These are phyloP conservation scores for Drosophila pseudotalamancana DNA, from an alignment of 2,888 invertebrate genomes.

Conservation along the genomic window DNA sequence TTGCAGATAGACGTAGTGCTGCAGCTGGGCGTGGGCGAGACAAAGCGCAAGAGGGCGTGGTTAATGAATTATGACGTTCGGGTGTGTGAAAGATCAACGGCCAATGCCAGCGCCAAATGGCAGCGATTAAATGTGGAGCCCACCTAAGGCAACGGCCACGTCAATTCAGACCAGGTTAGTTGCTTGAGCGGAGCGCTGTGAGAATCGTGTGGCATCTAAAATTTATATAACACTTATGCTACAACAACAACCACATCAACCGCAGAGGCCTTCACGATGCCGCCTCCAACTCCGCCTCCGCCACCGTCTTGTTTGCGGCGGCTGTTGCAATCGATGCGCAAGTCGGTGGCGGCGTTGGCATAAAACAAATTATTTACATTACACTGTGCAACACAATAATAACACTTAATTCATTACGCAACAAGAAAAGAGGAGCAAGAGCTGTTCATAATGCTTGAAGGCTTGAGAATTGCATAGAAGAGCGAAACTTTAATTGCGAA, in stretches of 20 bases:
- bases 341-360: slow-evolving; percentile 39
- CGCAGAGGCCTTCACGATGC: not conserved
- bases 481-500: not conserved
- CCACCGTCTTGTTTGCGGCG: slow-evolving; percentile 15
- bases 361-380: slow-evolving; percentile 39
- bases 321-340: slow-evolving; percentile 67
- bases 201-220: slow-evolving; percentile 74
- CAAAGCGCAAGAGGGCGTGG: slow-evolving; percentile 41
- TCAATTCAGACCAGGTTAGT: slow-evolving; percentile 21
- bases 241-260: slow-evolving; percentile 20
- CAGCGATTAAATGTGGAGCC: slow-evolving; percentile 61
- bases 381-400: slow-evolving; percentile 47
- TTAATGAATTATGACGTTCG: slow-evolving; percentile 35
- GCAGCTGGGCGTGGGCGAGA: slow-evolving; percentile 68
- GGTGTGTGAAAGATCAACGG: slow-evolving; percentile 63
- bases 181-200: slow-evolving; percentile 48
- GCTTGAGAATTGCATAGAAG: not conserved
- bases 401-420: not conserved
- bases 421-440: not conserved
- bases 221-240: slow-evolving; percentile 71
- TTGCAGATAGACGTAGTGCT: slow-evolving; percentile 83
- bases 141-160: slow-evolving; percentile 5
- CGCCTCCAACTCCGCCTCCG: slow-evolving; percentile 5
- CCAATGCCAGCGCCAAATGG: slow-evolving; percentile 64
- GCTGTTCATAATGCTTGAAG: not conserved